Base-by-base conservation (phyloP, 2,113 vertebrate species). In the Actenoides lindsayi region DNA sequence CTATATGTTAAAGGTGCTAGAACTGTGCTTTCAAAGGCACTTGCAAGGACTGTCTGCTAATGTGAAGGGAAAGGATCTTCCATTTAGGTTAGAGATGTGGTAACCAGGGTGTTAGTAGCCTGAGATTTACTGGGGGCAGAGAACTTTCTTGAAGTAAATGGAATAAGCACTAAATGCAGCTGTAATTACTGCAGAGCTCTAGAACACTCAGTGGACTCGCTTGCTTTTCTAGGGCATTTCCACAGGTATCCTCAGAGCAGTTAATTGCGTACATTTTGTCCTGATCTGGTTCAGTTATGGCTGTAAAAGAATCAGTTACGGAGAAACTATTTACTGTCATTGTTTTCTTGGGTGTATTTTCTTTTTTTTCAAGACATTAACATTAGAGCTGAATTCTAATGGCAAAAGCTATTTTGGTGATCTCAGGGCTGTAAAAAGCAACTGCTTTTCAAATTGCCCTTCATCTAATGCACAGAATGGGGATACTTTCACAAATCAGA, bases 241-340 rank as follows among this genome's bases (percentile, higher is more conserved):
- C 90, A 91, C 89, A 83, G 78, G 67, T 89, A n/a, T 89, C 84
- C 67, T 93, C 71, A 73, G 92, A 91, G 78, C 65, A 65, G 37
- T 69, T 70, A 41, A 50, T 69, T 31, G 48, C 74, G 85, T 51
- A 81, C 88, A 3, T 74, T 96, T 88, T 94, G 94, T 96, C 80
- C 87, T 89, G 37, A 48, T 83, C 79, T 48, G 12, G 30, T 70
- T 74, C 88, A 54, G 37, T 74, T 77, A 44, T 65, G 67, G 64
- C 84, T 67, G 19, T 76, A 54, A 88, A 50, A 69, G 67, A 85
- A 62, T 15, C 37, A 73, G 23, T 39, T 73, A n/a, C 79, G 69
- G 79, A 92, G 59, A 83, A 85, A n/a, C 16, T 74, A 15, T 83
- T 90, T 57, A 23, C n/a, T 74, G 56, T 59, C 41, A 83, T 94